Percentiles rank a stretch among this genome's conserved stretches.
Conservation (phyloP, 2,888 invertebrate genomes). For the Biston betularia region DNA sequence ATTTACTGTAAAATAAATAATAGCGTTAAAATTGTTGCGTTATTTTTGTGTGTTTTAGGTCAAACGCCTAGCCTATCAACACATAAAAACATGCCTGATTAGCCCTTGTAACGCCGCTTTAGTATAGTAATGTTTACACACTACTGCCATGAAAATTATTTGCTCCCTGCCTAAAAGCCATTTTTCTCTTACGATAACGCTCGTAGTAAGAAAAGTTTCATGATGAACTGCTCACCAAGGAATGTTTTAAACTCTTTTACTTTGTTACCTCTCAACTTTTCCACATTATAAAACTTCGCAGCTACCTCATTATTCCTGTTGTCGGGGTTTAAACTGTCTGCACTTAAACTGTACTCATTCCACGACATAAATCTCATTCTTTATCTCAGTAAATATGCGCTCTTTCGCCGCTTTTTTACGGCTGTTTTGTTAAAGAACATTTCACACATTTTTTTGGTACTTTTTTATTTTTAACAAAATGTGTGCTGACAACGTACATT, state of each 20-base stretch:
- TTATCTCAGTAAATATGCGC: constrained; percentile 23
- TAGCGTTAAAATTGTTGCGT: no score
- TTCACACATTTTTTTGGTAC: constrained; percentile 8
- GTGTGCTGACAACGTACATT: neutral
- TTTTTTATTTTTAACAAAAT: constrained; percentile 1
- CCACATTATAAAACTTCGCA: neutral
- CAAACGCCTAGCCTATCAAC: no score
- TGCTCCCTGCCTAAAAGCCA: no score
- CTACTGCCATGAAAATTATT: no score
- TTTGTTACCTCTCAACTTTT: neutral
- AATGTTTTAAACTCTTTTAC: neutral
- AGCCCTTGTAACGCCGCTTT: no score
- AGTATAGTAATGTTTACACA: no score
- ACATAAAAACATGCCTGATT: no score
- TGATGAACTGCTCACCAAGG: no score
- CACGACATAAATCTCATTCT: constrained; percentile 17
- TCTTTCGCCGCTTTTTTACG: constrained; percentile 20
- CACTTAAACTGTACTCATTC: constrained; percentile 14
- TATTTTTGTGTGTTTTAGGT: no score
- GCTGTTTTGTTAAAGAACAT: constrained; percentile 21
- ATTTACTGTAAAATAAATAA: no score
- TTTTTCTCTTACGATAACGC: no score
- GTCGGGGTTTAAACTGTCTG: constrained; percentile 9
- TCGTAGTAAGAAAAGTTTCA: no score
- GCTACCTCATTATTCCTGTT: constrained; percentile 15